Evolutionary conservation across 2,888 invertebrate genomes (phyloP), one percentile per base, ranked within the genome.

Genomic region (Lobophora halterata): DNA sequence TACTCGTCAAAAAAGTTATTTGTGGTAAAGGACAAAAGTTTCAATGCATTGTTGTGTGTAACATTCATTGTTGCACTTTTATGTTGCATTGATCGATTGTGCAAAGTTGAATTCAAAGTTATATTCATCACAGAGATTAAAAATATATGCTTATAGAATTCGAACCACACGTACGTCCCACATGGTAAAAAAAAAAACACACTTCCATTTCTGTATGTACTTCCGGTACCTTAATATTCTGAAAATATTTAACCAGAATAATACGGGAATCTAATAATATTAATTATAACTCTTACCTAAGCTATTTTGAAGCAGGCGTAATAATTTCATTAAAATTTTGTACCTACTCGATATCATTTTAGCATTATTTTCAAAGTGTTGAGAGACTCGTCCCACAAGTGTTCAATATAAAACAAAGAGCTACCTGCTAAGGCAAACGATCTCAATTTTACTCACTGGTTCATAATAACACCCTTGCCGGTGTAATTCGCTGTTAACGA

Each of bases 401-500:
- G 21, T 25, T 21, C 21, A 3, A 20, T 26, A 29, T 29, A 13
- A 29, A 40, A 33, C 27, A 33, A 46, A 49, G 44, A 43, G 33
- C 37, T 61, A 70, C 65, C 65, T 63, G 69, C 62, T 53, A 60
- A 63, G 57, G 55, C 63, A 61, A 52, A 57, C 60, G 50, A 58
- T 52, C 61, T 53, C 52, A 61, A 56, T 62, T 61, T 65, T 55
- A 58, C 59, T 64, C 51, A 58, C 71, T 73, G 72, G 64, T 76
- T n/a, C n/a, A 78, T 82, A 82, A 83, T 79, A 77, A 72, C 65
- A 65, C 52, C 65, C 70, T 68, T 62, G 66, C 65, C 59, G 49
- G 59, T 55, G 56, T 81, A 79, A 79, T 83, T 78, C 72, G 76
- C 69, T 73, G 58, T 71, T 83, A 87, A 87, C 86, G 82, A 86